These are phyloP conservation scores for Plebejus melissa DNA, from an alignment of 2,888 invertebrate genomes.

Conservation along the genomic window DNA sequence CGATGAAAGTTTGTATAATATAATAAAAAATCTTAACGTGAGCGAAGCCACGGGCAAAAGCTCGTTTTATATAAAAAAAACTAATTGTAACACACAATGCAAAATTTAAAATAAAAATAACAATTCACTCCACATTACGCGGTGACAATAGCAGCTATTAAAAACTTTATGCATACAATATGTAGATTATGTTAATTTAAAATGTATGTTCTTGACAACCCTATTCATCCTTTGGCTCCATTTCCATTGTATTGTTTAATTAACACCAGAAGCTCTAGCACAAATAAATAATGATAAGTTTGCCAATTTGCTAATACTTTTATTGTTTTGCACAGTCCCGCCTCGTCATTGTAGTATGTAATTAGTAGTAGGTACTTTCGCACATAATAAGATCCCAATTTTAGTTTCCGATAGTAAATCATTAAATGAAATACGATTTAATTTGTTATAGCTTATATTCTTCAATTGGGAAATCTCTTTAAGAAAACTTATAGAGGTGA, in stretches of 20 bases:
- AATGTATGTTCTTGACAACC: neutral
- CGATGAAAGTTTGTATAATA: too few species aligned
- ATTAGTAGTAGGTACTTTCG: neutral
- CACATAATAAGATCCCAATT: neutral
- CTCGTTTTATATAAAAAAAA: too few species aligned
- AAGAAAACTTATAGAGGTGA: too few species aligned
- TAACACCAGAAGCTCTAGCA: constrained; percentile 21
- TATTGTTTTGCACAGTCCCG: neutral
- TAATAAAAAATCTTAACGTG: too few species aligned
- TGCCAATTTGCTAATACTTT: neutral
- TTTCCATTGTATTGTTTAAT: constrained; percentile 24
- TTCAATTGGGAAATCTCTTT: too few species aligned
- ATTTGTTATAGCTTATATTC: too few species aligned
- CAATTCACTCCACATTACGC: constrained; percentile 40
- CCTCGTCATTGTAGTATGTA: neutral
- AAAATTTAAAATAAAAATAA: constrained; percentile 31
- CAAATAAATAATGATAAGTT: constrained; percentile 17
- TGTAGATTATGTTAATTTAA: neutral
- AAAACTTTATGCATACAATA: constrained; percentile 37
- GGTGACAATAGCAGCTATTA: neutral
- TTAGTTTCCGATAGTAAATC: neutral
- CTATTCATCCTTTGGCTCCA: constrained; percentile 14
- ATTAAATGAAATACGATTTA: neutral
- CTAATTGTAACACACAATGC: constrained; percentile 46
- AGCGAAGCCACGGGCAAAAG: too few species aligned